Conservation (phyloP, 2,888 invertebrate species). For the Sinelater perroti region DNA sequence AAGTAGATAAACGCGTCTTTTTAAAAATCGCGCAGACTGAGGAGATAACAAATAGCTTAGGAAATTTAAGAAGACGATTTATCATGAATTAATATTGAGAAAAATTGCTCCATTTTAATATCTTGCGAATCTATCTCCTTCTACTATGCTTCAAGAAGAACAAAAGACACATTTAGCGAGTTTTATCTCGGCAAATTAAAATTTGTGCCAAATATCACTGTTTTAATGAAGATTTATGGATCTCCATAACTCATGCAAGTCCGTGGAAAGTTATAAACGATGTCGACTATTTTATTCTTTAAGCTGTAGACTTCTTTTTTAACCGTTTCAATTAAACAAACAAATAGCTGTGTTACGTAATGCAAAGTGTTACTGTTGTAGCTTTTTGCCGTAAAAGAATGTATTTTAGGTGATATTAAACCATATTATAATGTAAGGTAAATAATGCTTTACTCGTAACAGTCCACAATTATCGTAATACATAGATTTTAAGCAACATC, state of each 20-base stretch:
- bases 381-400: too few relatives aligned
- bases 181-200: slow-evolving; percentile 40
- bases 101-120: slow-evolving; percentile 32
- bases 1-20: slow-evolving; percentile 17
- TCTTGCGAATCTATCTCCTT: slow-evolving; percentile 19
- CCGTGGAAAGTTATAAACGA: slow-evolving; percentile 22
- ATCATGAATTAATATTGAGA: slow-evolving; percentile 32
- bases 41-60: slow-evolving; percentile 14
- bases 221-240: slow-evolving; percentile 39
- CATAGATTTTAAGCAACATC: too few relatives aligned
- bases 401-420: too few relatives aligned
- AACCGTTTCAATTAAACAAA: slow-evolving; percentile 3
- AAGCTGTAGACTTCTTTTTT: slow-evolving; percentile 1
- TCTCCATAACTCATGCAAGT: slow-evolving; percentile 29
- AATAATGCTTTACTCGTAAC: too few relatives aligned
- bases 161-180: slow-evolving; percentile 30
- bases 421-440: too few relatives aligned
- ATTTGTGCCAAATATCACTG: slow-evolving; percentile 41
- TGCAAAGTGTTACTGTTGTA: too few relatives aligned
- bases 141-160: slow-evolving; percentile 19
- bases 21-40: slow-evolving; percentile 11
- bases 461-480: too few relatives aligned
- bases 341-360: neutral
- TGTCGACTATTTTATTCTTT: slow-evolving; percentile 17
- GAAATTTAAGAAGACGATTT: slow-evolving; percentile 25